A percentile compares a stretch with the other conserved stretches of the same genome.
phyloP scores from a whole-genome alignment of 2,888 invertebrate genomes.

The Ichneumoninae sp. region DNA sequence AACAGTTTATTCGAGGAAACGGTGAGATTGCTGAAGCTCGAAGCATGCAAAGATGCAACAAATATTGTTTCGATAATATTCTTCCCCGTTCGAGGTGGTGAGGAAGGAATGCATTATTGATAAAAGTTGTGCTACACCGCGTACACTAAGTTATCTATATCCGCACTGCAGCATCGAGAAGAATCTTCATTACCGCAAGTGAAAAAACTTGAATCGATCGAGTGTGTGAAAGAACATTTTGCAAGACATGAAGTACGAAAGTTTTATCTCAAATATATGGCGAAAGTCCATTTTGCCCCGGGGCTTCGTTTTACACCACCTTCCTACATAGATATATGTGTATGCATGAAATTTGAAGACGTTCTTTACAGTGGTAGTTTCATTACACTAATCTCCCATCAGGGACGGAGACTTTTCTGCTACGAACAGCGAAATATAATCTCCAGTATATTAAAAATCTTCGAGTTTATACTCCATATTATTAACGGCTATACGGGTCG shows the following conservation, averaged over 20 bases:
- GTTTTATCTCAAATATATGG: not conserved
- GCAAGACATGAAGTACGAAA: no score
- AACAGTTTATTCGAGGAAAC: conserved; percentile 33
- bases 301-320: no score
- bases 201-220: conserved; percentile 39
- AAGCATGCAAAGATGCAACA: conserved; percentile 30
- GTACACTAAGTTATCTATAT: not conserved
- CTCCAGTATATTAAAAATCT: not conserved
- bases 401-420: not conserved
- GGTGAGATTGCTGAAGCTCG: conserved; percentile 20
- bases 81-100: conserved; percentile 16
- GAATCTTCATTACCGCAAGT: conserved; percentile 49
- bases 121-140: conserved; percentile 22
- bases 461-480: no score
- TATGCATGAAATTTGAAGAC: conserved; percentile 31
- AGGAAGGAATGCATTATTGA: conserved; percentile 48
- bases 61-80: conserved; percentile 55
- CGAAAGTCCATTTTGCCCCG: no score
- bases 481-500: not conserved
- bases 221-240: no score
- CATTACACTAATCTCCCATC: not conserved
- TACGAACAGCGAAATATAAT: not conserved
- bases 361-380: not conserved
- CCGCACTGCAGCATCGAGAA: conserved; percentile 17
- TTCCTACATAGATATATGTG: not conserved